Percentiles rank a stretch among this genome's conserved stretches.
phyloP scores from a whole-genome alignment of 2,797 vertebrate genomes.

The Petrocephalus sullivani region DNA sequence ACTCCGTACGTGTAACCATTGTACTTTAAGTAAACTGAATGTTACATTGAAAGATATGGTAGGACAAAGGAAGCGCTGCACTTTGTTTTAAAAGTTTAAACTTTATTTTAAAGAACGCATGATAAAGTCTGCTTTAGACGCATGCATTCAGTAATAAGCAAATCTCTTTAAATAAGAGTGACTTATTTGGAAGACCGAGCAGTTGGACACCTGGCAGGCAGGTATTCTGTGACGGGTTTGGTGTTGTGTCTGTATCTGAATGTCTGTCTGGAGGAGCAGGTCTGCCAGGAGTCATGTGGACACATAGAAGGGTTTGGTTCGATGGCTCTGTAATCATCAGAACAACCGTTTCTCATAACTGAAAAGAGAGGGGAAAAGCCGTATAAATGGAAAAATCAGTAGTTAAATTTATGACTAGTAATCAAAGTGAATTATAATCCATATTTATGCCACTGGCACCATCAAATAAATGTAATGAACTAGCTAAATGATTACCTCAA shows the following conservation, averaged over 20 bases:
- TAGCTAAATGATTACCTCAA: neutral
- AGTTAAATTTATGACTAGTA: neutral
- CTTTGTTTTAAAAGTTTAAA: conserved; percentile 27
- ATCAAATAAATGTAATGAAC: neutral
- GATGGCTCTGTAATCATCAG: conserved; percentile 55
- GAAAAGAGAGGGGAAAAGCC: conserved; percentile 26
- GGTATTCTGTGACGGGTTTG: conserved; percentile 42
- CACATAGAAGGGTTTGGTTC: neutral
- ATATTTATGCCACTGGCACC: neutral
- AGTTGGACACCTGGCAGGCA: neutral
- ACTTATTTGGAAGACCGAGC: conserved; percentile 43
- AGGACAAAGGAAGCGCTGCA: neutral
- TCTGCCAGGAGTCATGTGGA: neutral
- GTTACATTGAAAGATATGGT: neutral
- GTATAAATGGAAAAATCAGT: neutral
- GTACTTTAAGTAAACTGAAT: neutral
- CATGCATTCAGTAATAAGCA: conserved; percentile 23
- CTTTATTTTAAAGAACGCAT: conserved; percentile 34
- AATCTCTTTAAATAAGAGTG: conserved; percentile 4
- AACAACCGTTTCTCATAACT: conserved; percentile 95
- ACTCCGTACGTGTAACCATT: neutral
- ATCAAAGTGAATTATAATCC: neutral
- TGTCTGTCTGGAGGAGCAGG: neutral
- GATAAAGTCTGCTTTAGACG: conserved; percentile 16
- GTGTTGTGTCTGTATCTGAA: neutral